Conservation (phyloP, 2,888 invertebrate genomes). For the Aphodius sticticus region DNA sequence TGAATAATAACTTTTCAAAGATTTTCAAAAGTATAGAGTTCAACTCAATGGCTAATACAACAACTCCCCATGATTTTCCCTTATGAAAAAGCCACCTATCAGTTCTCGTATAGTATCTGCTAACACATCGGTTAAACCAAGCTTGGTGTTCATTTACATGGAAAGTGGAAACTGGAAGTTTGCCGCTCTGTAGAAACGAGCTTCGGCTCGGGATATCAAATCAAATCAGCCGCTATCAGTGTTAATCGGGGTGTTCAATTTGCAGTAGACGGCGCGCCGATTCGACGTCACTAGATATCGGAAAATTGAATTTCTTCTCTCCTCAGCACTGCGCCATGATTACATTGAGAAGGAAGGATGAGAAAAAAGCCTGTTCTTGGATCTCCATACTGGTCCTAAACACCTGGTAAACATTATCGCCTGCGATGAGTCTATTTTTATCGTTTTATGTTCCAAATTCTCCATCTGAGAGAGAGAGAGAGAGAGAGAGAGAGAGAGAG, state of each 20-base stretch:
- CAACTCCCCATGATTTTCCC: neutral
- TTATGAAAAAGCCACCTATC: neutral
- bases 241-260: neutral
- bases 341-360: neutral
- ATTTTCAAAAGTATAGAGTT: too few relatives aligned
- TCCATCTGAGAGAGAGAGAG: neutral
- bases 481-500: too few relatives aligned
- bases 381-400: neutral
- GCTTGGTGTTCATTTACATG: neutral
- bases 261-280: neutral
- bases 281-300: neutral
- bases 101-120: neutral
- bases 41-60: too few relatives aligned
- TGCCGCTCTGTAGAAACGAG: neutral
- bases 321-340: neutral
- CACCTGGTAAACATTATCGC: neutral
- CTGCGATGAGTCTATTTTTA: neutral
- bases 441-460: neutral
- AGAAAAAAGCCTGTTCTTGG: neutral
- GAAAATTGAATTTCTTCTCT: neutral
- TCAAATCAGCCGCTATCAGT: neutral
- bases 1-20: too few relatives aligned
- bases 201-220: neutral
- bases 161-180: neutral
- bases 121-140: neutral